phyloP scores from a whole-genome alignment of 2,113 vertebrate species.

The Aptenodytes forsteri region DNA sequence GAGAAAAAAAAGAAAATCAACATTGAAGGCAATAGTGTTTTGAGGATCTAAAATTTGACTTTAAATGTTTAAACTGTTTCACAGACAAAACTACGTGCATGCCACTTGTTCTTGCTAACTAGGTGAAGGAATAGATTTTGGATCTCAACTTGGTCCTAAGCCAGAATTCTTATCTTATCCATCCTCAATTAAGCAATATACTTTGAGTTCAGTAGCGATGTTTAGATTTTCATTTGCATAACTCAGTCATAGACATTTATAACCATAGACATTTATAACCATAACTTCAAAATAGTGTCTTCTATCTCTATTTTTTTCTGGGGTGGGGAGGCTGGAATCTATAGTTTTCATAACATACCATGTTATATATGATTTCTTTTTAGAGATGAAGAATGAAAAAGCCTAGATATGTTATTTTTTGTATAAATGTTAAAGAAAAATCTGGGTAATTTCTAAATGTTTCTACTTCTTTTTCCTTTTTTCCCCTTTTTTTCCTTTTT shows the following conservation, averaged over 20 bases:
- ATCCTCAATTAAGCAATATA: not conserved
- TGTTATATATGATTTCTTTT: not conserved
- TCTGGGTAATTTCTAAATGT: not conserved
- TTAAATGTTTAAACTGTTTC: not conserved
- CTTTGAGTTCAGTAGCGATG: not conserved
- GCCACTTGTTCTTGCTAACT: not conserved
- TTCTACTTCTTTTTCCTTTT: not conserved
- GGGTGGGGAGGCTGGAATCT: not conserved
- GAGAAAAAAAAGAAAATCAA: not conserved
- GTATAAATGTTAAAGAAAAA: not conserved
- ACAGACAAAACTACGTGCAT: not conserved
- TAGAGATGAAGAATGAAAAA: not conserved
- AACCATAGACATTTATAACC: not conserved
- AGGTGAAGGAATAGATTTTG: not conserved
- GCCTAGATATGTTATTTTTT: not conserved
- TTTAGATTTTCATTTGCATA: not conserved
- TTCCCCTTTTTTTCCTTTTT: rapidly evolving
- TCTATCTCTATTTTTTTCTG: not conserved
- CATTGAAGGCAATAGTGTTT: not conserved
- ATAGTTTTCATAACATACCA: not conserved
- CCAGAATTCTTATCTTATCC: not conserved
- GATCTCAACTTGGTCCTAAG: not conserved
- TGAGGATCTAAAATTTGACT: not conserved
- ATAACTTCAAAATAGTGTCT: not conserved
- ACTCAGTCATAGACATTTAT: not conserved